Evolutionary conservation across 2,888 invertebrate genomes (phyloP).

Genomic region (Diadromus collaris): DNA sequence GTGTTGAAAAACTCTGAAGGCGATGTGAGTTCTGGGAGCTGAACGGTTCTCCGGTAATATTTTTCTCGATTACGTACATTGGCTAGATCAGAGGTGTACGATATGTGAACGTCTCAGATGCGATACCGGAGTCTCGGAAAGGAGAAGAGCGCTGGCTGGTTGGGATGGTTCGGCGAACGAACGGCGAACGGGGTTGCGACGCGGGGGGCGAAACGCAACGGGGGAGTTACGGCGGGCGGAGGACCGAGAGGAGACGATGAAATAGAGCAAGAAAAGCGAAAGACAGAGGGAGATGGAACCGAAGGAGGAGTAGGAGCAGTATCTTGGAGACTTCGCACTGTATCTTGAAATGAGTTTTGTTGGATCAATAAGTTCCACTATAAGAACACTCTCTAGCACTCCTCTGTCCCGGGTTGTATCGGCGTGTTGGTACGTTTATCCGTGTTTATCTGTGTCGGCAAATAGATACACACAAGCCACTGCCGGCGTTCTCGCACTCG

Average conservation of each 20-base stretch:
- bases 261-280: conserved; percentile 55
- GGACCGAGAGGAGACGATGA: conserved; percentile 57
- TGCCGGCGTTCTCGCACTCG: conserved; percentile 57
- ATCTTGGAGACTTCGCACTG: conserved; percentile 81
- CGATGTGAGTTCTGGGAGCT: conserved; percentile 8
- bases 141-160: conserved; percentile 64
- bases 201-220: conserved; percentile 67
- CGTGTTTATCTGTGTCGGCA: conserved; percentile 79
- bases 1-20: neutral
- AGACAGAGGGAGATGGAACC: conserved; percentile 70
- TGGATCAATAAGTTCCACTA: conserved; percentile 81
- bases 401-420: conserved; percentile 68
- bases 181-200: conserved; percentile 58
- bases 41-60: conserved; percentile 40
- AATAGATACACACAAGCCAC: conserved; percentile 77
- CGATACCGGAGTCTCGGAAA: conserved; percentile 71
- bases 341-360: conserved; percentile 81
- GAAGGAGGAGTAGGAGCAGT: conserved; percentile 76
- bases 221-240: conserved; percentile 63
- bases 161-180: conserved; percentile 69
- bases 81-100: conserved; percentile 54
- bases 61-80: conserved; percentile 58
- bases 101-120: conserved; percentile 72
- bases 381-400: conserved; percentile 77
- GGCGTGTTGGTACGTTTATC: conserved; percentile 74